Evolutionary conservation across 2,113 vertebrate genomes (phyloP).

Genomic region (Catharus bicknelli): DNA sequence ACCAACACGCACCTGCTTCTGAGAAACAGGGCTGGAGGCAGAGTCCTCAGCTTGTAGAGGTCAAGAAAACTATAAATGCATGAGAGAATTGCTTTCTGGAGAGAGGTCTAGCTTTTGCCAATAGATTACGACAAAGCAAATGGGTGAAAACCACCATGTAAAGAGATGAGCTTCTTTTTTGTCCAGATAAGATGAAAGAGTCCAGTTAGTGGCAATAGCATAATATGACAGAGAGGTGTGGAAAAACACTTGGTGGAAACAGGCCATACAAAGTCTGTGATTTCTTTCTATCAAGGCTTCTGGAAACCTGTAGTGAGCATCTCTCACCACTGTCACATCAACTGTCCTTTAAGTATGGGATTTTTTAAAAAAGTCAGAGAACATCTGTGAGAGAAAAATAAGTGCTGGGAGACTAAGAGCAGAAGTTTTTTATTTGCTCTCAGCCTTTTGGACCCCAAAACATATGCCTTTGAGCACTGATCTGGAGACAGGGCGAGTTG

Average conservation of each 20-base stretch:
- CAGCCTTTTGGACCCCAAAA: background rate
- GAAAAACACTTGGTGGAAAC: background rate
- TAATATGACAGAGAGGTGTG: background rate
- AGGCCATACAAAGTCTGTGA: background rate
- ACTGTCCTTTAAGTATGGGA: background rate
- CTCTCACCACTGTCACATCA: background rate
- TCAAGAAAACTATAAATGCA: background rate
- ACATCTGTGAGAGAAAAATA: background rate
- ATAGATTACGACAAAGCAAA: background rate
- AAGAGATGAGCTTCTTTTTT: background rate
- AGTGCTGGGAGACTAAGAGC: background rate
- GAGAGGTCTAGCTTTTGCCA: background rate
- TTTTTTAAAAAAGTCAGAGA: background rate
- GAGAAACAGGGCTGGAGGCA: background rate
- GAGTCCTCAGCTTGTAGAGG: background rate
- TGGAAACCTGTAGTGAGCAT: background rate
- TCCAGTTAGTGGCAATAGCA: background rate
- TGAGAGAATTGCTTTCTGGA: background rate
- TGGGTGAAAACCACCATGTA: background rate
- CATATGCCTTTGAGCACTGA: background rate
- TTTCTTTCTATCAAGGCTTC: background rate
- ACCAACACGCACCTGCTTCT: background rate
- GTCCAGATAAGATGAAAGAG: background rate
- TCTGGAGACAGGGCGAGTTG: background rate
- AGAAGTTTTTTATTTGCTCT: background rate